Conservation (phyloP, 2,797 vertebrate species). For the Leontopithecus rosalia region DNA sequence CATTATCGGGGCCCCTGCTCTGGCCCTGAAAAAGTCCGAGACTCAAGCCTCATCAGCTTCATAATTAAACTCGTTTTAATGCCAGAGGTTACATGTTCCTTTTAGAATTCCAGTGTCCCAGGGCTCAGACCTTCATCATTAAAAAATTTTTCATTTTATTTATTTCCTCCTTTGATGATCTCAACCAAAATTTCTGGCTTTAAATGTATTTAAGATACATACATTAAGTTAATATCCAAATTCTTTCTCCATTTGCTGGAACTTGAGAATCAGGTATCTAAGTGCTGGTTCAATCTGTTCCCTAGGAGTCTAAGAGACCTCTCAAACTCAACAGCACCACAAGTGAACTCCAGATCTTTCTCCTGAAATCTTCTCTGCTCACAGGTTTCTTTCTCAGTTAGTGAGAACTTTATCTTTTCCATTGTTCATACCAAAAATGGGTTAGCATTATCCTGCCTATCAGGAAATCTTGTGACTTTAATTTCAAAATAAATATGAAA, state of each 20-base stretch:
- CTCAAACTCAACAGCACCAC: not conserved
- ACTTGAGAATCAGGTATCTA: not conserved
- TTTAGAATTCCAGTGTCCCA: not conserved
- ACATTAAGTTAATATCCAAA: not conserved
- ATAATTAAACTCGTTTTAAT: not conserved
- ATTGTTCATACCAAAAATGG: not conserved
- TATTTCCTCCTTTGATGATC: not conserved
- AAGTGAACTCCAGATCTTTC: not conserved
- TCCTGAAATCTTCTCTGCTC: not conserved
- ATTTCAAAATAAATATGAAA: not conserved
- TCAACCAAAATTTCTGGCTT: not conserved
- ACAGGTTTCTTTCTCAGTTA: not conserved
- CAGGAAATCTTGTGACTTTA: not conserved
- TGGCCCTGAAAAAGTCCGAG: not conserved
- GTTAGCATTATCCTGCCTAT: not conserved
- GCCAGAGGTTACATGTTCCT: not conserved
- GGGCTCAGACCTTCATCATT: not conserved
- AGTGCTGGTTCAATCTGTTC: not conserved
- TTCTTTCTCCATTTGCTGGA: not conserved
- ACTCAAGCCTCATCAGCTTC: not conserved
- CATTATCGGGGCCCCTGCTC: not conserved
- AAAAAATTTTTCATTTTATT: not conserved
- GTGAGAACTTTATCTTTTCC: not conserved
- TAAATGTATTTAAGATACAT: not conserved
- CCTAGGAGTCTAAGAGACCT: fast-evolving